Conservation (phyloP, 1,140 invertebrate genomes). For the Magallana ariakensis region DNA sequence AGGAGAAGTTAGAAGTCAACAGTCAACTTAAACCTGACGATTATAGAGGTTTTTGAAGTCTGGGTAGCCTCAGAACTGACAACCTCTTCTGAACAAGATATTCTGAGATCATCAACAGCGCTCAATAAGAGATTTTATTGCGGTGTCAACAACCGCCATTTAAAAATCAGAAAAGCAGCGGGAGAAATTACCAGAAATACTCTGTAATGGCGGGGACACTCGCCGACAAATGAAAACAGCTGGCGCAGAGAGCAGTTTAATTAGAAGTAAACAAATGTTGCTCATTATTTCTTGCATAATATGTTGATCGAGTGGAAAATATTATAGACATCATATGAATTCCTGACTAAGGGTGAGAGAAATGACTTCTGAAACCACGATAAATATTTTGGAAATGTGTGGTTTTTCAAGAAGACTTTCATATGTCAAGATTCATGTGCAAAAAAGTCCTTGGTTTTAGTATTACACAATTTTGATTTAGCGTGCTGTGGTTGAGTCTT, state of each 20-base stretch:
- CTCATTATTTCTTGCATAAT: conserved; percentile 31
- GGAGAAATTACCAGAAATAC: conserved; percentile 12
- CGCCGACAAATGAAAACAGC: neutral
- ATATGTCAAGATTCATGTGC: no score
- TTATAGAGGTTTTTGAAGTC: neutral
- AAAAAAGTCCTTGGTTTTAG: no score
- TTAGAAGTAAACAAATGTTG: neutral
- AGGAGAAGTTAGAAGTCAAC: neutral
- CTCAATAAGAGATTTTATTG: neutral
- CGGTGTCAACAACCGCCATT: conserved; percentile 16
- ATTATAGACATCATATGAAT: conserved; percentile 17
- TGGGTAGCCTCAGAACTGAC: neutral
- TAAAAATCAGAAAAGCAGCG: neutral
- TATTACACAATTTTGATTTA: no score
- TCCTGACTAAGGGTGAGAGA: conserved; percentile 17
- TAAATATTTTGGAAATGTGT: neutral
- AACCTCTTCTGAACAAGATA: neutral
- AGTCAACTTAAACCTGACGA: neutral
- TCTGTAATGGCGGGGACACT: neutral
- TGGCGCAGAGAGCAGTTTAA: neutral
- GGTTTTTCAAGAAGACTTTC: no score
- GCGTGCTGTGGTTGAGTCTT: no score
- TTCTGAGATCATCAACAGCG: neutral
- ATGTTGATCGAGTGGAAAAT: neutral
- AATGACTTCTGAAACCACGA: neutral